phyloP scores from a whole-genome alignment of 2,888 invertebrate genomes.

The Alcis repandata region DNA sequence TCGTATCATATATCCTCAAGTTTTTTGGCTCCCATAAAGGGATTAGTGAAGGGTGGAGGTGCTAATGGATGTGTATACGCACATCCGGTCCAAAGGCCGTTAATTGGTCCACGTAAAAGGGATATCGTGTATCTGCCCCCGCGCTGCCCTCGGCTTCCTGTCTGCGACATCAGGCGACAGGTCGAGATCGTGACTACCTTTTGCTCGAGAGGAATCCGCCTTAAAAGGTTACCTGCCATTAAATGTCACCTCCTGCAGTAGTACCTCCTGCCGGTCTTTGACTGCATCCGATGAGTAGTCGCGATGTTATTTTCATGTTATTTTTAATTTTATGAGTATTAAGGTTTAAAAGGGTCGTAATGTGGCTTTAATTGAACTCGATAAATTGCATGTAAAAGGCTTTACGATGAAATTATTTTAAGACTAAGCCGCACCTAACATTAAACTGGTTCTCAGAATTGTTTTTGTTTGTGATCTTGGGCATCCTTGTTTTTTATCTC shows the following conservation, averaged over 20 bases:
- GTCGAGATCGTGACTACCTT: constrained; percentile 65
- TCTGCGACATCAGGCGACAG: constrained; percentile 66
- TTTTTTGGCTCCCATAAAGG: constrained; percentile 72
- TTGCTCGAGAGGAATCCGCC: constrained; percentile 59
- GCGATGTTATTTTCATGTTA: no score
- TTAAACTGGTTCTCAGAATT: constrained; percentile 33
- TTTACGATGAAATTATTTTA: constrained; percentile 39
- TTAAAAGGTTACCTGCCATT: constrained; percentile 66
- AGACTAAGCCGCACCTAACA: constrained; percentile 23
- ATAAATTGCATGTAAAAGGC: constrained; percentile 33
- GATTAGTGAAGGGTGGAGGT: constrained; percentile 82
- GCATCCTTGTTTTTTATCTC: constrained; percentile 27
- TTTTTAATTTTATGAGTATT: constrained; percentile 42
- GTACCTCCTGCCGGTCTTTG: constrained; percentile 60
- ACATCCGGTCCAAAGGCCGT: constrained; percentile 84
- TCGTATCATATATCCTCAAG: constrained; percentile 63
- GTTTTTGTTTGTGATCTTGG: constrained; percentile 34
- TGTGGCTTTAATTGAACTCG: constrained; percentile 37
- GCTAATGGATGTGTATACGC: constrained; percentile 81
- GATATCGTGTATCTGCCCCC: constrained; percentile 82
- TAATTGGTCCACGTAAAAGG: constrained; percentile 86
- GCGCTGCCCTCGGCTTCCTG: constrained; percentile 73
- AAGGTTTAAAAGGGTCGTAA: constrained; percentile 31
- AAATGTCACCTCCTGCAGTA: constrained; percentile 51
- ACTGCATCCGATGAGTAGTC: constrained; percentile 59